Conservation (phyloP, 1,140 invertebrate species). For the Hylaeus volcanicus region DNA sequence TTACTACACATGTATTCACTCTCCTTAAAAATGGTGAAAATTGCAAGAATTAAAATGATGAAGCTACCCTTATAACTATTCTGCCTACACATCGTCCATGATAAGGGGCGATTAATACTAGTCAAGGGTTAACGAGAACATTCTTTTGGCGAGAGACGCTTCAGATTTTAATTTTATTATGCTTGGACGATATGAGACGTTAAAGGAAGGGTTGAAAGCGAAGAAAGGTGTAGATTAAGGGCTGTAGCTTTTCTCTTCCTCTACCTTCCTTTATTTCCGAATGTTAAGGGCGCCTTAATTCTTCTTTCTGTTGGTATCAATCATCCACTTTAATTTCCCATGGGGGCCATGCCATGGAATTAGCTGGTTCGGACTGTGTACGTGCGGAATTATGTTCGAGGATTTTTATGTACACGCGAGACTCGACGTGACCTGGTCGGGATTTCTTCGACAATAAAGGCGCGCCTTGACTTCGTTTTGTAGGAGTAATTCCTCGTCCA, state of each 20-base stretch:
- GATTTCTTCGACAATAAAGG: conserved; percentile 43
- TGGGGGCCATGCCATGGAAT: conserved; percentile 64
- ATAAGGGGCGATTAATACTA: too few relatives aligned
- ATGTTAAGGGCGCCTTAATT: conserved; percentile 46
- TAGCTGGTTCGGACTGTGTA: conserved; percentile 55
- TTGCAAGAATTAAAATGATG: too few relatives aligned
- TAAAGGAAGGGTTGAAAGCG: background rate
- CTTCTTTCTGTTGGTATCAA: conserved; percentile 70
- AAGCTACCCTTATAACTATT: too few relatives aligned
- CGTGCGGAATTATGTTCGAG: conserved; percentile 59
- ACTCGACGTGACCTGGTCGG: conserved; percentile 38
- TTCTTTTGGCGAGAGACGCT: background rate
- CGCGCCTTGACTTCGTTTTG: background rate
- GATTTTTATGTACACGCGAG: conserved; percentile 57
- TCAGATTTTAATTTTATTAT: background rate
- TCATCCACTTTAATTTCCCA: conserved; percentile 76
- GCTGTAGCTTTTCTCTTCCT: too few relatives aligned
- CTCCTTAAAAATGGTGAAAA: too few relatives aligned
- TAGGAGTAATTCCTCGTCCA: background rate
- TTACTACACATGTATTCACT: too few relatives aligned
- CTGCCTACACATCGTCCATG: too few relatives aligned
- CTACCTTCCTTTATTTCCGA: too few relatives aligned
- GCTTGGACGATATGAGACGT: background rate
- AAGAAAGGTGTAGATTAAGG: background rate
- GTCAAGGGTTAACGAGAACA: background rate